These are phyloP conservation scores for Caenorhabditis afra DNA, from an alignment of 2,888 invertebrate species.

Conservation along the genomic window DNA sequence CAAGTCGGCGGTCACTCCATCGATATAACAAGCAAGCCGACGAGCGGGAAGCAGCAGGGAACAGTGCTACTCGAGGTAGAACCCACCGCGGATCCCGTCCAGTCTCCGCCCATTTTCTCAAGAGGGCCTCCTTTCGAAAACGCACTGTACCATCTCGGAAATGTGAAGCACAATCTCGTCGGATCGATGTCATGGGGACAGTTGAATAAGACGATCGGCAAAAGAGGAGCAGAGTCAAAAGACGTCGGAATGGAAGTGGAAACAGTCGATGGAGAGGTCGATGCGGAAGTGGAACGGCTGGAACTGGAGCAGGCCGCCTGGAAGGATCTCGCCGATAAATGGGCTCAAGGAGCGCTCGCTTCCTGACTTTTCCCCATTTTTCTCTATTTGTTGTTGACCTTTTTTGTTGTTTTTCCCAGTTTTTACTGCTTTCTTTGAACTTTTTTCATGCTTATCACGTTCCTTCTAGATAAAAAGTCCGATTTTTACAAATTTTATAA, in stretches of 20 bases:
- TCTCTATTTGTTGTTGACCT: not conserved
- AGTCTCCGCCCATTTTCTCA: not conserved
- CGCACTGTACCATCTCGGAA: slow-evolving; percentile 49
- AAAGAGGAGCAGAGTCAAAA: not conserved
- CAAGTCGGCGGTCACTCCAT: slow-evolving; percentile 42
- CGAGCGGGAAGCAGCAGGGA: slow-evolving; percentile 42
- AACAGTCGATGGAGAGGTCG: slow-evolving; percentile 1
- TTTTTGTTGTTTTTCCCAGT: slow-evolving; percentile 2
- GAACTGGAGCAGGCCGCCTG: slow-evolving; percentile 32
- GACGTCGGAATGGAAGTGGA: slow-evolving; percentile 1
- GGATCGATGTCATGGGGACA: slow-evolving; percentile 50
- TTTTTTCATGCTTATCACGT: slow-evolving; percentile 18
- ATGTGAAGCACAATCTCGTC: slow-evolving; percentile 50
- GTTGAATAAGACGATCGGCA: slow-evolving; percentile 16
- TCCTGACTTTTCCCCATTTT: not conserved
- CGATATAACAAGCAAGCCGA: slow-evolving; percentile 35
- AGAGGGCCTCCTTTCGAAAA: slow-evolving; percentile 3
- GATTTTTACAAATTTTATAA: no score
- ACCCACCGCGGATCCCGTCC: not conserved
- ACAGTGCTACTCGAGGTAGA: slow-evolving; percentile 45
- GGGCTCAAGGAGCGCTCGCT: slow-evolving; percentile 33
- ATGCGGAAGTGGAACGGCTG: slow-evolving; percentile 3
- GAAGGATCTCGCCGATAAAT: slow-evolving; percentile 24
- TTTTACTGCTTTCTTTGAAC: slow-evolving; percentile 27
- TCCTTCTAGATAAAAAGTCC: not conserved